Evolutionary conservation across 2,113 vertebrate species (phyloP), one percentile per base, ranked within the genome.

Genomic region (Clarias macrocephalus): DNA sequence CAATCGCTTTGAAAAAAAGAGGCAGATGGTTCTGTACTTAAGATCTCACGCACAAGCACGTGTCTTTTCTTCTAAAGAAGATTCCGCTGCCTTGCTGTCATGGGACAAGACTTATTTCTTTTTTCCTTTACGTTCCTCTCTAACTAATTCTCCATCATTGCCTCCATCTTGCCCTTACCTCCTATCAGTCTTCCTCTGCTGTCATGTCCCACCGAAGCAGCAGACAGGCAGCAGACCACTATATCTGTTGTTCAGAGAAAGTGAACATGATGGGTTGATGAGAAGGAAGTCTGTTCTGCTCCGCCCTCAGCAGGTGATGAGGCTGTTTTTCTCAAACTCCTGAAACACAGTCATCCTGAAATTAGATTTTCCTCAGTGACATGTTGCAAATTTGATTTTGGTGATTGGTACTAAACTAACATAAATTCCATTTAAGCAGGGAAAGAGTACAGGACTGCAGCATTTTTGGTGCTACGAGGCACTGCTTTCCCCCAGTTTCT

Each of bases 401-500:
- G 91, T 95, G 92, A 94, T 94, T 95, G 93, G 93, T 95, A 93
- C 92, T 92, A 93, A 93, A 91, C 94, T 91, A 94, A 94, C 93
- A 93, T 93, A 94, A 94, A 95, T 95, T 95, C 92, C 92, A 94
- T 94, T 95, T 94, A 93, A 93, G 94, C 93, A 90, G 91, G 91
- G 90, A 88, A 90, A 91, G 86, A 89, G 90, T 92, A 87, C 54
- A 84, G 80, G 83, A 83, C 90, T 86, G 88, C 86, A 70, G 88
- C 82, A 80, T 59, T 89, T 89, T 88, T 65, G 87, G 85, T 72
- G 42, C 75, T 68, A 28, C 86, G 85, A 84, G 30, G 84, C 87
- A 87, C 90, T 54, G 85, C 85, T 80, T 80, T 75, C 42, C 59
- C n/a, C 60, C 19, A 57, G 21, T 25, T 62, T 13, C 65, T 77